These are phyloP conservation scores for Sesia bembeciformis DNA, from an alignment of 2,888 invertebrate genomes.

Conservation along the genomic window DNA sequence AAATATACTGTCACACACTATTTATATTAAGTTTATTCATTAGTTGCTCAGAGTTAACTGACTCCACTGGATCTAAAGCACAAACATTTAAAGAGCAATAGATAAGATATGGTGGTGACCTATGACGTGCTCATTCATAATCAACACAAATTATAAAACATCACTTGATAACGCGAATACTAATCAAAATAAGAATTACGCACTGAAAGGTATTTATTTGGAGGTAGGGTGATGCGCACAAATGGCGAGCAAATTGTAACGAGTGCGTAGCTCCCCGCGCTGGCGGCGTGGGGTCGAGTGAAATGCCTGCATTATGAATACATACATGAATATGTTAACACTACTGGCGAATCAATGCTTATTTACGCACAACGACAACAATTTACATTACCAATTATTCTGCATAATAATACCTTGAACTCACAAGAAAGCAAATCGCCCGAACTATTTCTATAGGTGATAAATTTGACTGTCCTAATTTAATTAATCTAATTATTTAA, in stretches of 20 bases:
- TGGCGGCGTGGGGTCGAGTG: conserved; percentile 36
- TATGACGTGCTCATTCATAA: conserved; percentile 59
- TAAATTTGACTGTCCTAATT: not conserved
- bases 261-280: conserved; percentile 26
- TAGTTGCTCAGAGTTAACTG: conserved; percentile 58
- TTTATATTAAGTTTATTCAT: conserved; percentile 23
- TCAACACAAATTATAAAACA: conserved; percentile 60
- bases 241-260: conserved; percentile 16
- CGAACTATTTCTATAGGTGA: not conserved
- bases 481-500: too few species aligned
- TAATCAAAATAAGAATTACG: conserved; percentile 60
- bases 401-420: conserved; percentile 23
- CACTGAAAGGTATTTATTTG: conserved; percentile 26
- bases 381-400: conserved; percentile 53
- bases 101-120: conserved; percentile 67
- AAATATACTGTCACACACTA: not conserved
- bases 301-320: conserved; percentile 47
- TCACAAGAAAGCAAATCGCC: conserved; percentile 8
- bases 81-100: conserved; percentile 65
- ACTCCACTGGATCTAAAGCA: conserved; percentile 59
- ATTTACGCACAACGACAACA: conserved; percentile 42
- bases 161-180: conserved; percentile 44
- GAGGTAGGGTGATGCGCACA: conserved; percentile 28
- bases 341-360: conserved; percentile 43
- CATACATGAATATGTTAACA: conserved; percentile 64